phyloP scores from a whole-genome alignment of 2,888 invertebrate genomes.

The Lithophane leautieri region DNA sequence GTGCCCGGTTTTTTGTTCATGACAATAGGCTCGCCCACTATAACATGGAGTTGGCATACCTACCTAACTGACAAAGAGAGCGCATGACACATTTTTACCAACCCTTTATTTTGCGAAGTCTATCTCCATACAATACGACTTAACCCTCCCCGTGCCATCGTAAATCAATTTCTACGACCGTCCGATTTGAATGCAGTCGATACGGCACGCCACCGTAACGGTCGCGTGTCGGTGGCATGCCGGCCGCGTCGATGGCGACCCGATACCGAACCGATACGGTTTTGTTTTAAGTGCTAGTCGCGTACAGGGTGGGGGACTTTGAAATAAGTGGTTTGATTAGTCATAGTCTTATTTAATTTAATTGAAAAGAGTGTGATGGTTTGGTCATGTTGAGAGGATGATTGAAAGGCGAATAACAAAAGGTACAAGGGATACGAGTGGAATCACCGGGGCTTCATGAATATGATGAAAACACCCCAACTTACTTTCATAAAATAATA shows the following conservation, averaged over 20 bases:
- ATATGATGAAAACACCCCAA: no score
- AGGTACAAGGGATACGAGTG: not conserved
- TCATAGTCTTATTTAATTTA: constrained; percentile 9
- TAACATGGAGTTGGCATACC: no score
- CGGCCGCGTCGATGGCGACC: constrained; percentile 65
- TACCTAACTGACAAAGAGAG: no score
- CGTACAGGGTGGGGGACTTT: constrained; percentile 47
- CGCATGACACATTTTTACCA: no score
- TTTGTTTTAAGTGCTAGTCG: constrained; percentile 55
- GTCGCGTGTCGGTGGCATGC: constrained; percentile 69
- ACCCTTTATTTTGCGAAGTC: no score
- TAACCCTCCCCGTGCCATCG: constrained; percentile 53
- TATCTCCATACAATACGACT: constrained; percentile 35
- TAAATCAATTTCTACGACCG: constrained; percentile 76
- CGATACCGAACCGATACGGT: constrained; percentile 66
- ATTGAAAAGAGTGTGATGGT: not conserved
- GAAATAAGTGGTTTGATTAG: constrained; percentile 13
- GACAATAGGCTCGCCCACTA: no score
- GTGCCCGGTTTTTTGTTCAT: no score
- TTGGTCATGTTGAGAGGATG: not conserved
- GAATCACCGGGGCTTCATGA: not conserved
- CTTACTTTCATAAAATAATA: no score
- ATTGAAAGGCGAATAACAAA: not conserved
- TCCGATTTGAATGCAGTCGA: constrained; percentile 71
- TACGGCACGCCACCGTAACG: constrained; percentile 65